phyloP scores from a whole-genome alignment of 2,888 invertebrate genomes.

The Drosophila ezoana region DNA sequence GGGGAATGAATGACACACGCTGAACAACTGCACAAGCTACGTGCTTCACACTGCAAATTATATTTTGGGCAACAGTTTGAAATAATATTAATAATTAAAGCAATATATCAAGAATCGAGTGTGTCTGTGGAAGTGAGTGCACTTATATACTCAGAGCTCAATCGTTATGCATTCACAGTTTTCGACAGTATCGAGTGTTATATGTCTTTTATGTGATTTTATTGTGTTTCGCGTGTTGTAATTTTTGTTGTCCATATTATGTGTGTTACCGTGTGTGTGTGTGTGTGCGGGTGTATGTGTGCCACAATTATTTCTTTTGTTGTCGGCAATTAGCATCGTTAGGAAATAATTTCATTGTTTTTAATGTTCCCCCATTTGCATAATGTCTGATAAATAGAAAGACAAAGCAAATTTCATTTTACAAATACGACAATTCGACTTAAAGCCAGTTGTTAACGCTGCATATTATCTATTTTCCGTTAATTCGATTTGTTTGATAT shows the following conservation, averaged over 20 bases:
- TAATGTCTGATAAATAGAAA: slow-evolving; percentile 27
- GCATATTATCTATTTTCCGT: background rate
- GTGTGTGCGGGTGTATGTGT: slow-evolving; percentile 12
- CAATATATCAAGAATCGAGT: slow-evolving; percentile 8
- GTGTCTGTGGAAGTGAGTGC: slow-evolving; percentile 20
- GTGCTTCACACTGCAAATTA: slow-evolving; percentile 37
- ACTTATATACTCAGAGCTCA: slow-evolving; percentile 21
- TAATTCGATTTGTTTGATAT: background rate
- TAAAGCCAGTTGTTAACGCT: background rate
- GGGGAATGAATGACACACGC: slow-evolving; percentile 26
- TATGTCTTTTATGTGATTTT: slow-evolving; percentile 65
- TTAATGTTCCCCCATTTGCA: slow-evolving; percentile 37
- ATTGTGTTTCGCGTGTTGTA: slow-evolving; percentile 34
- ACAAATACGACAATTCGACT: slow-evolving; percentile 10
- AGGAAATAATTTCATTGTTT: slow-evolving; percentile 43
- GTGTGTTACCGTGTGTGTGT: background rate
- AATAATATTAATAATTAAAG: slow-evolving; percentile 14
- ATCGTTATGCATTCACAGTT: slow-evolving; percentile 38
- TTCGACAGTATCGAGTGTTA: slow-evolving; percentile 38
- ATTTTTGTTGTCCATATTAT: slow-evolving; percentile 2
- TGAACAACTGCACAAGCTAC: slow-evolving; percentile 29
- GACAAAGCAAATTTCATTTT: slow-evolving; percentile 10
- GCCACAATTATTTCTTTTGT: slow-evolving; percentile 42
- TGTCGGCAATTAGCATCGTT: slow-evolving; percentile 38
- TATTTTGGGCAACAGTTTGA: slow-evolving; percentile 14